Conservation (phyloP, 2,113 vertebrate species). For the Phainopepla nitens region DNA sequence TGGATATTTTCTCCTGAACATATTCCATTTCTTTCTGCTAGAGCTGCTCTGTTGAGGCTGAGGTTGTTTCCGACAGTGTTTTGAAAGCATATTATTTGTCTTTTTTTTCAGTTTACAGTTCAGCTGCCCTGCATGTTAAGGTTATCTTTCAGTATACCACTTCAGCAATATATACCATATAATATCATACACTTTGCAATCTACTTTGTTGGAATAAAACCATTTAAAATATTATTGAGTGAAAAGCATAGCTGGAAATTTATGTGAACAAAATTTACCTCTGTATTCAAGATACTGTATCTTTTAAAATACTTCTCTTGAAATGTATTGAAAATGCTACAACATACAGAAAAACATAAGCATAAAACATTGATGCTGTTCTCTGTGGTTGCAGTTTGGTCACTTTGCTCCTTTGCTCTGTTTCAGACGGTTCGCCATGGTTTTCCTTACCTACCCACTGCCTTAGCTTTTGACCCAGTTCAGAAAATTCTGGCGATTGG, state of each 20-base stretch:
- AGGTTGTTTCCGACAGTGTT: neutral
- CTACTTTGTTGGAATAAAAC: neutral
- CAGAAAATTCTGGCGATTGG: constrained; percentile 97
- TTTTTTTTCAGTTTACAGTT: neutral
- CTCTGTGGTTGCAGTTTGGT: neutral
- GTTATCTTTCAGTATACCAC: neutral
- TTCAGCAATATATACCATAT: neutral
- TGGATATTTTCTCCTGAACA: neutral
- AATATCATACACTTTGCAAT: neutral
- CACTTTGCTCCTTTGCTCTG: constrained; percentile 27
- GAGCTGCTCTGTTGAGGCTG: neutral
- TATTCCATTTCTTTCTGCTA: neutral
- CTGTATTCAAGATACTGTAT: neutral
- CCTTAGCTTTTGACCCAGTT: constrained; percentile 95
- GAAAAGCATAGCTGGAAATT: neutral
- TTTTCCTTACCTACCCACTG: constrained; percentile 92
- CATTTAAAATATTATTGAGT: neutral
- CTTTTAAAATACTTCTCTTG: neutral
- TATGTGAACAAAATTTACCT: neutral
- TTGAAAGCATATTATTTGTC: neutral
- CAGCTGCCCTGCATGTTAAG: neutral
- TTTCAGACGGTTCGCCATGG: constrained; percentile 96
- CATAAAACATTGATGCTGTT: neutral
- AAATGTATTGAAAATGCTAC: neutral
- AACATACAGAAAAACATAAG: neutral